A percentile compares a stretch with the other conserved stretches of the same genome.
These are phyloP conservation scores for Griposia aprilina DNA, from an alignment of 2,888 invertebrate genomes.

Conservation along the genomic window DNA sequence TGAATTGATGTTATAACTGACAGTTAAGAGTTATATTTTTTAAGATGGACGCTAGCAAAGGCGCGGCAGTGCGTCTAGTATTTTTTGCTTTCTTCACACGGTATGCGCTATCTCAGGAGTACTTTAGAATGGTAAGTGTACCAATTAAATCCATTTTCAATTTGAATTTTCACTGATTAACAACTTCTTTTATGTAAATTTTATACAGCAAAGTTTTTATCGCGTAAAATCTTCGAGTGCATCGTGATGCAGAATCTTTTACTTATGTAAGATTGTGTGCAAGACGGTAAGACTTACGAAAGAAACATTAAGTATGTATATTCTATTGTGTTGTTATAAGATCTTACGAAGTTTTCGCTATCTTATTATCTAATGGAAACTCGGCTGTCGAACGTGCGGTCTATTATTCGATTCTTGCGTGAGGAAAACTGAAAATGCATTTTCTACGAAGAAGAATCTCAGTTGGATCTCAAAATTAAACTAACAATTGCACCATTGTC, in stretches of 20 bases:
- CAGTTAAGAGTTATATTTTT: constrained; percentile 64
- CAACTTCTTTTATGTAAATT: constrained; percentile 45
- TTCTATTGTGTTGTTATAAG: constrained; percentile 33
- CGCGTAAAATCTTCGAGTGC: constrained; percentile 43
- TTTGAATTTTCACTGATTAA: constrained; percentile 44
- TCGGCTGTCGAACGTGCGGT: not conserved
- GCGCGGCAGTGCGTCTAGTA: constrained; percentile 70
- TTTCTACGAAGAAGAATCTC: not conserved
- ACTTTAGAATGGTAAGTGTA: constrained; percentile 87
- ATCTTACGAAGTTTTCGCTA: constrained; percentile 22
- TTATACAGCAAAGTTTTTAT: constrained; percentile 36
- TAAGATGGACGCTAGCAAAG: constrained; percentile 76
- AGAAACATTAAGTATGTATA: constrained; percentile 27
- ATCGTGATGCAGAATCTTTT: constrained; percentile 46
- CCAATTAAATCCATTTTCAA: constrained; percentile 56
- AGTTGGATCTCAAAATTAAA: not conserved
- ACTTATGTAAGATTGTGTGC: constrained; percentile 41
- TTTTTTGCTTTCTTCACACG: constrained; percentile 86
- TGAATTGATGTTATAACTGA: constrained; percentile 64
- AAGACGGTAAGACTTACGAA: constrained; percentile 28
- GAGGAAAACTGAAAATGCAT: not conserved
- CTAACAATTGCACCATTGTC: not conserved
- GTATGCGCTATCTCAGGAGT: constrained; percentile 82
- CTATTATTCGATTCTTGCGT: not conserved
- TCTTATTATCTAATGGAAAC: not conserved